Evolutionary conservation across 2,888 invertebrate genomes (phyloP), one percentile per base, ranked within the genome.

Genomic region (Prosopocoilus inquinatus): DNA sequence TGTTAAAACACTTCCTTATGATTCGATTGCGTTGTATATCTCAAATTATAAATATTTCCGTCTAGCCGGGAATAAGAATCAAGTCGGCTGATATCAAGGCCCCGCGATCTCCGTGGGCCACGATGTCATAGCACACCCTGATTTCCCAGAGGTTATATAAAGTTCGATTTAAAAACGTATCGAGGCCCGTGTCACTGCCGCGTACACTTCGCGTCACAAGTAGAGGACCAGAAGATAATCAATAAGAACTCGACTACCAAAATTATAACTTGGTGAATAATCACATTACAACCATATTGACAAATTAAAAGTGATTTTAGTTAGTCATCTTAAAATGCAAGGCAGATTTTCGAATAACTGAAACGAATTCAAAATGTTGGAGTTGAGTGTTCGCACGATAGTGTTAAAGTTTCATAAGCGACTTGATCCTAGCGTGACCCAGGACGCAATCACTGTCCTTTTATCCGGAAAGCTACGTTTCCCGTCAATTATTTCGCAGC

Each of bases 161-260:
- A 76, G 71, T 75, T 77, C 76, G 76, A 77, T 77, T 75, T 75
- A 74, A 74, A 75, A 74, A 74, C 72, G 71, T 71, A 74, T 75
- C 69, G 72, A 69, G 73, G 68, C 63, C 66, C 66, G 68, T 73
- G 73, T 73, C 74, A 68, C 71, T 62, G 60, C 57, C 61, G 7
- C 50, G 58, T 56, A 56, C 49, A 56, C 12, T 52, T 38, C 9
- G 33, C 33, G 43, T 3, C 34, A 20, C 32, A 48, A 52, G 33
- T 16, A 13, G 28, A 12, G 47, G 47, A 36, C 16, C n/a, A 13
- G 16, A 53, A n/a, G 8, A 13, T 33, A 12, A 2, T 38, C 28
- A 8, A 7, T 7, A n/a, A 34, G 34, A 35, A 48, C 13, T 2
- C 38, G 38, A 28, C 13, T 12, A 9, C 9, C 8, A 16, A 9